Percentiles rank a stretch among this genome's conserved stretches.
Evolutionary conservation across 2,797 vertebrate species (phyloP).

Genomic region (Emys orbicularis): DNA sequence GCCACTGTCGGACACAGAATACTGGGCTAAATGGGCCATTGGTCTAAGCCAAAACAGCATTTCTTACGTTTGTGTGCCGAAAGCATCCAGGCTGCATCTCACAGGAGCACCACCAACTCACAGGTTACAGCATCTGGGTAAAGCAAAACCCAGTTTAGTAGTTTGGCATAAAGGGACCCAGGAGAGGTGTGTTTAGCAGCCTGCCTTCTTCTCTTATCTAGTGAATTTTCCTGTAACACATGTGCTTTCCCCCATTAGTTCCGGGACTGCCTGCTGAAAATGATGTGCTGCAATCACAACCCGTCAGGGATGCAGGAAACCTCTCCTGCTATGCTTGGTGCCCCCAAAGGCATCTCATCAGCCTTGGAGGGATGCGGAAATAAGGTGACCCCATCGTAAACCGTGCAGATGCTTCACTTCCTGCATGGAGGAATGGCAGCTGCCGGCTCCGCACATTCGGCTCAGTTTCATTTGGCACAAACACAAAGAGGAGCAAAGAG

Average conservation of each 20-base stretch:
- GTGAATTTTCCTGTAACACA: not conserved
- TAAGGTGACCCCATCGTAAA: conserved; percentile 42
- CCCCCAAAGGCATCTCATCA: not conserved
- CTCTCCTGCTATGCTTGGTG: not conserved
- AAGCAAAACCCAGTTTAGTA: not conserved
- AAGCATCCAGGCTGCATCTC: not conserved
- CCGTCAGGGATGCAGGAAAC: not conserved
- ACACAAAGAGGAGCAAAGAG: not conserved
- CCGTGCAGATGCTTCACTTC: not conserved
- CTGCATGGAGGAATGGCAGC: not conserved
- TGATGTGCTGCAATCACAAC: conserved; percentile 27
- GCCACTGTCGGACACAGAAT: not conserved
- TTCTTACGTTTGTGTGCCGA: not conserved
- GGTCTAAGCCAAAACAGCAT: not conserved
- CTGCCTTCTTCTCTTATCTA: not conserved
- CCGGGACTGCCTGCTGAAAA: conserved; percentile 38
- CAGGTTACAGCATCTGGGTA: not conserved
- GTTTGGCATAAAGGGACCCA: not conserved
- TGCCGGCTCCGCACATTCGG: not conserved
- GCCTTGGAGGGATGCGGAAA: conserved; percentile 18
- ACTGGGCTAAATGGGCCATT: not conserved
- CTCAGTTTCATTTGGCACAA: not conserved
- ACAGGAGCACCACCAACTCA: not conserved
- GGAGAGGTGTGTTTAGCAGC: not conserved
- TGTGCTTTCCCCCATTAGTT: not conserved